phyloP scores from a whole-genome alignment of 2,113 vertebrate genomes.

The Xerus inauris region DNA sequence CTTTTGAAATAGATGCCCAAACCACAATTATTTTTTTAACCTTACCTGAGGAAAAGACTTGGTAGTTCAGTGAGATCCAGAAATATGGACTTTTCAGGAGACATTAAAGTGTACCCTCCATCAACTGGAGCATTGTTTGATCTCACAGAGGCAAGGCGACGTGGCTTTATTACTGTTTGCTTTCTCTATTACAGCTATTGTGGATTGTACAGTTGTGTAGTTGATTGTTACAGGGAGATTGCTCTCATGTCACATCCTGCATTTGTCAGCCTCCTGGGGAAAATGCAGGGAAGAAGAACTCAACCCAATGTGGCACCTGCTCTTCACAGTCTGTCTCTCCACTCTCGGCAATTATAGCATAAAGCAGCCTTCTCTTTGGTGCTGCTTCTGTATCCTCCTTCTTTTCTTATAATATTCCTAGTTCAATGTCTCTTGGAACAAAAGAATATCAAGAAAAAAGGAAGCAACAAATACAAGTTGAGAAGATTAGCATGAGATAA shows the following conservation, averaged over 20 bases:
- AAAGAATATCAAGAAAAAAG: conserved; percentile 25
- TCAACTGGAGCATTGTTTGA: conserved; percentile 56
- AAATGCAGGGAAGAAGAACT: conserved; percentile 34
- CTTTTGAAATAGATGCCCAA: conserved; percentile 66
- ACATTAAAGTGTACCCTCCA: conserved; percentile 57
- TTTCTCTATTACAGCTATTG: conserved; percentile 49
- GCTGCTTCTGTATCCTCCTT: background rate
- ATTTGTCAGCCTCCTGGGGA: conserved; percentile 26
- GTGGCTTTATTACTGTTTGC: conserved; percentile 40
- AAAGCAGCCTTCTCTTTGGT: background rate
- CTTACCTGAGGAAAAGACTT: conserved; percentile 69
- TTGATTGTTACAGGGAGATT: conserved; percentile 24
- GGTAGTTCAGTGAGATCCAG: conserved; percentile 66
- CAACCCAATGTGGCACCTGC: background rate
- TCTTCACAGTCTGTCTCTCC: background rate
- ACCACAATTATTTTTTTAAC: conserved; percentile 80
- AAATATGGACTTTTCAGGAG: conserved; percentile 63
- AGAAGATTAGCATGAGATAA: background rate
- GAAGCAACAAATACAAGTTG: background rate
- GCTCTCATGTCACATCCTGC: conserved; percentile 43
- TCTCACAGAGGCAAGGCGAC: conserved; percentile 39
- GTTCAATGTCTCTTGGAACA: background rate
- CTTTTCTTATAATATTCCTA: background rate
- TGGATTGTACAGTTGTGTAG: background rate
- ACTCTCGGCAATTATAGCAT: background rate